Base-by-base conservation (phyloP, 1,140 invertebrate species). In the Aradophagus sp. region DNA sequence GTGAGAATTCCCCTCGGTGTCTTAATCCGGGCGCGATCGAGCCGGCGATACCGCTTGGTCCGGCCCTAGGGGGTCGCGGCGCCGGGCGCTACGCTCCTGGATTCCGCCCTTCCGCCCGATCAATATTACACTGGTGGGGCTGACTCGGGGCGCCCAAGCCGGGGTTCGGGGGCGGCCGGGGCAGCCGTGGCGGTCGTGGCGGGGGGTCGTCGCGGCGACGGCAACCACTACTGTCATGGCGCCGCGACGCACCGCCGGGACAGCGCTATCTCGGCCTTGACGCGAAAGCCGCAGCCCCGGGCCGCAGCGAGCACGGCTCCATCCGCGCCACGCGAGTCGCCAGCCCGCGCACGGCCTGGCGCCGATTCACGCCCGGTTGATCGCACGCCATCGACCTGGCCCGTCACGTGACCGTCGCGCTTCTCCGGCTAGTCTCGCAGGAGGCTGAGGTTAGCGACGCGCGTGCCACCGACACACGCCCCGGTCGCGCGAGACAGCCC, bases 121-220 rank as follows among this genome's bases (percentile, higher is more conserved):
- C 83, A 84, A 84, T 84, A 84, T 83, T 81, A 77, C 82, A 76
- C 77, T 82, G 83, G 81, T 82, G 83, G 81, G 82, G 82, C 69
- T 74, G 75, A 75, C 65, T 71, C 58, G 66, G 66, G 61, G 69
- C 61, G 76, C 56, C 58, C 65, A 55, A 35, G 19, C 44, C 66
- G 69, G 71, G 70, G 69, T 50, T 62, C 72, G 63, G 44, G 73
- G 70, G 38, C 63, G 35, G 61, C 42, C 70, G 66, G n/a, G n/a
- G n/a, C n/a, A n/a, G n/a, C n/a, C 59, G 62, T 58, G 39, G 61
- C 38, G 50, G 11, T 35, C 17, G 58, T 63, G 63, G 44, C 53
- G 42, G 50, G 47, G 68, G 62, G 65, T 67, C 63, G 59, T 56
- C 50, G 66, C 52, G 62, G 63, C 55, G 67, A 45, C 61, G 67